phyloP scores from a whole-genome alignment of 2,888 invertebrate genomes.

The Rhingia rostrata region DNA sequence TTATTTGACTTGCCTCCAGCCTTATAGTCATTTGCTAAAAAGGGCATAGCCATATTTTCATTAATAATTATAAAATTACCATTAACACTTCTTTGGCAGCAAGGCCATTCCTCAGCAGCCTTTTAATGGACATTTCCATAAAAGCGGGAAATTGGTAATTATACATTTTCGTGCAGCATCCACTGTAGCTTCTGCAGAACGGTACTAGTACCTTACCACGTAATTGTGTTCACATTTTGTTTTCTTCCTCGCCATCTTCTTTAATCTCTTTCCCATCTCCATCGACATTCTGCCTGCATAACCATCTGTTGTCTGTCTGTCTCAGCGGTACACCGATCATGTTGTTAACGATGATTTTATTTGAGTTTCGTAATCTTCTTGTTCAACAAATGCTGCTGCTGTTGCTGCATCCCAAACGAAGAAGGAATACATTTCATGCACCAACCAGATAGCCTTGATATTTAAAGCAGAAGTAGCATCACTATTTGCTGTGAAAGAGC shows the following conservation, averaged over 20 bases:
- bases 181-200: constrained; percentile 48
- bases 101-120: constrained; percentile 24
- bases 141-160: constrained; percentile 51
- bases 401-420: constrained; percentile 42
- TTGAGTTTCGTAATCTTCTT: constrained; percentile 64
- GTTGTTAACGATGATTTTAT: constrained; percentile 43
- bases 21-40: not conserved
- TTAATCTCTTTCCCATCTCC: constrained; percentile 9
- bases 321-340: not conserved
- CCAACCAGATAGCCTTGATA: constrained; percentile 68
- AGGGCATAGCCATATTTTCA: constrained; percentile 1
- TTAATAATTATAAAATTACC: constrained; percentile 18
- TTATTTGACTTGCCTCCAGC: not conserved
- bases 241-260: not conserved
- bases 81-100: constrained; percentile 40
- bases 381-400: constrained; percentile 42
- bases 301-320: constrained; percentile 47
- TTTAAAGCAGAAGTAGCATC: constrained; percentile 60
- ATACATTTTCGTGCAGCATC: constrained; percentile 37
- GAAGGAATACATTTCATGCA: constrained; percentile 50
- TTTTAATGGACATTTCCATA: constrained; percentile 26
- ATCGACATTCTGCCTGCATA: constrained; percentile 19
- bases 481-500: not conserved
- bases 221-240: constrained; percentile 31
- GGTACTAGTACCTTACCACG: constrained; percentile 39